Conservation (phyloP, 2,113 vertebrate species). For the Microcebus jonahi region DNA sequence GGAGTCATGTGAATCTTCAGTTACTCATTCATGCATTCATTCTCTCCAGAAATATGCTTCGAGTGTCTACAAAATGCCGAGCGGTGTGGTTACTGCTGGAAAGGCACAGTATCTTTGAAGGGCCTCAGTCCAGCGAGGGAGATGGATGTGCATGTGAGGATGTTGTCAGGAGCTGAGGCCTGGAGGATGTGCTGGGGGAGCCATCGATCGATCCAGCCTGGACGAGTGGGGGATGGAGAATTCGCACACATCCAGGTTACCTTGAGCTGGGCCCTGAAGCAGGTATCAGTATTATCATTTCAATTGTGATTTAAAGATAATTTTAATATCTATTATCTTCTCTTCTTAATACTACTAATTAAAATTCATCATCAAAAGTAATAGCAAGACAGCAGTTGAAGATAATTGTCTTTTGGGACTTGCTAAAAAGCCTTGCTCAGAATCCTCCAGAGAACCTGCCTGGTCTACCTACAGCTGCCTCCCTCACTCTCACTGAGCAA, state of each 20-base stretch:
- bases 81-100: background rate
- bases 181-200: background rate
- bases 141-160: background rate
- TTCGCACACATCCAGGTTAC: background rate
- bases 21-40: background rate
- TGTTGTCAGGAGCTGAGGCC: background rate
- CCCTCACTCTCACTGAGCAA: background rate
- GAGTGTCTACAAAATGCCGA: background rate
- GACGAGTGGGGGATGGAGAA: background rate
- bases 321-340: slow-evolving; percentile 49
- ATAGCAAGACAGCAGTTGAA: slow-evolving; percentile 45
- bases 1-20: background rate
- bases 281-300: background rate
- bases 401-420: slow-evolving; percentile 47
- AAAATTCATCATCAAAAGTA: slow-evolving; percentile 61
- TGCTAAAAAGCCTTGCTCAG: background rate
- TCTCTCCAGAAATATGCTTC: background rate
- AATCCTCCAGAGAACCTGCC: background rate
- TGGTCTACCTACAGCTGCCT: background rate
- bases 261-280: background rate
- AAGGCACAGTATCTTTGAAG: background rate
- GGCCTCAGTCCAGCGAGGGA: background rate
- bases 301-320: slow-evolving; percentile 44
- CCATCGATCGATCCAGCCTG: fast-evolving
- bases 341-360: slow-evolving; percentile 37